Percentiles rank a stretch among this genome's conserved stretches.
These are phyloP conservation scores for Lycopodina hypogea DNA, from an alignment of 37 sponge, comb jelly and placozoan species.

Conservation along the genomic window DNA sequence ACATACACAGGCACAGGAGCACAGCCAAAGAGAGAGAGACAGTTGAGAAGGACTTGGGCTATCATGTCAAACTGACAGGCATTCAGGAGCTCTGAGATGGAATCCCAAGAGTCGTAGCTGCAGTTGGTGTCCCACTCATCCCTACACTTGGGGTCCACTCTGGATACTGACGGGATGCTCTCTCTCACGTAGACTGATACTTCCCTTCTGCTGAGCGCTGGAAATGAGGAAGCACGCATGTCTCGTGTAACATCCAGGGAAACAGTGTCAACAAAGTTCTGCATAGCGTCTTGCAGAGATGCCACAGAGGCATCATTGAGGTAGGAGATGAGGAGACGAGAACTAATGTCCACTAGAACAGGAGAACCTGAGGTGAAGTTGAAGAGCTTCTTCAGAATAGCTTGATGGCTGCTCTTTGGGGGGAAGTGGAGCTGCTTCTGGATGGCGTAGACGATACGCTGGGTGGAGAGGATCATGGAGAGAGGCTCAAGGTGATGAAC, in stretches of 20 bases:
- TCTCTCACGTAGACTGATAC: not conserved
- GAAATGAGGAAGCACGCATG: not conserved
- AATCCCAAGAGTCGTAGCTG: slow-evolving; percentile 45
- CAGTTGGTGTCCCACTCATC: slow-evolving; percentile 16
- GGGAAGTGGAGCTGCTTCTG: slow-evolving; percentile 13
- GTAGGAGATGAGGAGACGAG: not conserved
- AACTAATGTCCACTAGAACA: slow-evolving; percentile 15
- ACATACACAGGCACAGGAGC: slow-evolving; percentile 7
- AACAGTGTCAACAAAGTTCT: not conserved
- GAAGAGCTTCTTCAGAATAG: slow-evolving; percentile 21
- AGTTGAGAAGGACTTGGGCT: slow-evolving; percentile 22
- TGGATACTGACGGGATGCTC: not conserved
- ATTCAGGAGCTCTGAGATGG: slow-evolving; percentile 11
- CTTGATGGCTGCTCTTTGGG: slow-evolving; percentile 15
- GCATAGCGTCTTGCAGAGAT: not conserved
- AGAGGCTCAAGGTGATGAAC: slow-evolving; percentile 32
- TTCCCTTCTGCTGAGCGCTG: not conserved
- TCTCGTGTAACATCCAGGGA: not conserved
- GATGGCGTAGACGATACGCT: slow-evolving; percentile 33
- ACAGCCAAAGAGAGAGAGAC: slow-evolving; percentile 24
- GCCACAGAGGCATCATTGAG: not conserved
- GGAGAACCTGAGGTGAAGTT: slow-evolving; percentile 47
- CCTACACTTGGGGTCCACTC: not conserved
- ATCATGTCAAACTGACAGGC: slow-evolving; percentile 7
- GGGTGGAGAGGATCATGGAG: slow-evolving; percentile 38